phyloP scores from a whole-genome alignment of 2,888 invertebrate species.

The Heptascelio sp. region DNA sequence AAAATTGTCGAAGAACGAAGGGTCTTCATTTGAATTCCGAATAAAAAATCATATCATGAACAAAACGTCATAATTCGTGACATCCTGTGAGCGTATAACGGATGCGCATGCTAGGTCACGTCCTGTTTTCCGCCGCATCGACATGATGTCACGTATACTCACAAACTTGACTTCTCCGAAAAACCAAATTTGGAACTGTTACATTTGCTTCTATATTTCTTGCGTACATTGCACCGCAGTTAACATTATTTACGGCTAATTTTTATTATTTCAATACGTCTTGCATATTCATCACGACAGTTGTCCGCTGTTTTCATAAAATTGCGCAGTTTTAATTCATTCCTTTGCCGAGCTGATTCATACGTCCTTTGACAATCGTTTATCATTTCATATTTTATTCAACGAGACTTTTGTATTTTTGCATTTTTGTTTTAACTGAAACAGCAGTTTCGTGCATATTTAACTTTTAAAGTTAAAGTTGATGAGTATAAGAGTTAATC shows the following conservation, averaged over 20 bases:
- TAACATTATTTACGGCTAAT: background rate
- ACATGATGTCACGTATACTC: slow-evolving; percentile 79
- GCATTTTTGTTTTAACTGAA: too few species aligned
- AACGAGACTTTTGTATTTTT: too few species aligned
- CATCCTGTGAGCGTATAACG: slow-evolving; percentile 81
- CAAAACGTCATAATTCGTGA: slow-evolving; percentile 79
- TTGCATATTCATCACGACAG: background rate
- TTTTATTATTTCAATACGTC: background rate
- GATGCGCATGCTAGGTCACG: slow-evolving; percentile 82
- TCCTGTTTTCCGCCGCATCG: slow-evolving; percentile 79
- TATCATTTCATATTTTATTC: background rate
- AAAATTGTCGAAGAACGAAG: background rate
- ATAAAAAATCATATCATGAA: slow-evolving; percentile 79
- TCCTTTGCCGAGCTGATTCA: background rate
- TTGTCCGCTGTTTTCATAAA: background rate
- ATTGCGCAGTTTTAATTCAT: background rate
- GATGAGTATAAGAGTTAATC: too few species aligned
- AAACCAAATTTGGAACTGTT: slow-evolving; percentile 49
- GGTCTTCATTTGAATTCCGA: slow-evolving; percentile 67
- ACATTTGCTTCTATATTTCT: background rate
- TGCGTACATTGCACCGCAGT: background rate
- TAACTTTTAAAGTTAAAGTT: too few species aligned
- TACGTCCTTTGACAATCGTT: background rate
- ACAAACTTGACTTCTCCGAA: slow-evolving; percentile 27
- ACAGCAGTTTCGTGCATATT: too few species aligned